phyloP scores from a whole-genome alignment of 2,888 invertebrate species.

The Morinoia aosen region DNA sequence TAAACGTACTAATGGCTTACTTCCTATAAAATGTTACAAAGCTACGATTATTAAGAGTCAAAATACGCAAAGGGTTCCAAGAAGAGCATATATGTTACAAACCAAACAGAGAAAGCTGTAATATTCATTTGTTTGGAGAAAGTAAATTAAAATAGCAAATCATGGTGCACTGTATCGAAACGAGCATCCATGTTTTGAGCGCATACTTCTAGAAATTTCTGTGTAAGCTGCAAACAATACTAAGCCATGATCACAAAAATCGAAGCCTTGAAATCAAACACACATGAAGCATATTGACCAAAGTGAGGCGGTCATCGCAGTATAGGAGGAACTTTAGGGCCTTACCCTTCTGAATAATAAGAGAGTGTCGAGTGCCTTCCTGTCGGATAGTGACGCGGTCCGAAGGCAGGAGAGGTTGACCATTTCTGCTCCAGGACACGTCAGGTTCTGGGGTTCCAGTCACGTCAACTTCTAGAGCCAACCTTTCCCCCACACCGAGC shows the following conservation, averaged over 20 bases:
- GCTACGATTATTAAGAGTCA: neutral
- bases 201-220: neutral
- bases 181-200: neutral
- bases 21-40: too few species aligned
- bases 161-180: neutral
- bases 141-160: neutral
- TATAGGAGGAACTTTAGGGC: neutral
- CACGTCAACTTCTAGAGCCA: slow-evolving; percentile 82
- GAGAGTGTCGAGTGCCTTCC: slow-evolving; percentile 71
- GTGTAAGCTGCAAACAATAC: too few species aligned
- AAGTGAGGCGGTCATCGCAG: neutral
- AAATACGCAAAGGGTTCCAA: neutral
- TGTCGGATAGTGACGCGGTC: slow-evolving; percentile 71
- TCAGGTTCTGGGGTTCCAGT: slow-evolving; percentile 78
- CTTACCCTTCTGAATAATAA: slow-evolving; percentile 72
- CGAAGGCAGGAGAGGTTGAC: slow-evolving; percentile 81
- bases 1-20: neutral
- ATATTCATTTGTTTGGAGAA: neutral
- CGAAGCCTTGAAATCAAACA: neutral
- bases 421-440: slow-evolving; percentile 86
- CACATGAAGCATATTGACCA: neutral
- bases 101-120: neutral
- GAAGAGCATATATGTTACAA: neutral
- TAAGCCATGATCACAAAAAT: neutral
- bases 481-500: slow-evolving; percentile 80